A percentile compares a stretch with the other conserved stretches of the same genome.
phyloP scores from a whole-genome alignment of 1,140 invertebrate genomes.

The Teleopsis dalmanni region DNA sequence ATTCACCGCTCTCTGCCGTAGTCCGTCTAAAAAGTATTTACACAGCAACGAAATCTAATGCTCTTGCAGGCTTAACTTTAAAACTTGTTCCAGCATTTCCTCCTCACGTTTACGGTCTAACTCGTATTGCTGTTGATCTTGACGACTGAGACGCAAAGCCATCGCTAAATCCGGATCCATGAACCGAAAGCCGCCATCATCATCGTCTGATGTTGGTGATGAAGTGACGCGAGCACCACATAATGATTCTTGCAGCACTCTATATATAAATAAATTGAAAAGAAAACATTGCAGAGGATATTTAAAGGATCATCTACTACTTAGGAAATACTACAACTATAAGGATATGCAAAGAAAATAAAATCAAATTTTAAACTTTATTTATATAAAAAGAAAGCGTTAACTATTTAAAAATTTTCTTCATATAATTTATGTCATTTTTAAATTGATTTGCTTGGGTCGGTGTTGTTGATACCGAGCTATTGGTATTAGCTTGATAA shows the following conservation, averaged over 20 bases:
- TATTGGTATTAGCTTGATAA: too few species aligned
- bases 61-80: constrained; percentile 69
- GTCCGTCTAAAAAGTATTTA: too few species aligned
- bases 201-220: constrained; percentile 47
- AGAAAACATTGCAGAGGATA: constrained; percentile 6
- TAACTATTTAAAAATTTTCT: constrained; percentile 40
- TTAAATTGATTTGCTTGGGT: constrained; percentile 27
- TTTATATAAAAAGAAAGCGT: constrained; percentile 17
- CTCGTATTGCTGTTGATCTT: constrained; percentile 61
- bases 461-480: constrained; percentile 21
- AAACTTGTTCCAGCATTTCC: constrained; percentile 64
- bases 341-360: constrained; percentile 1
- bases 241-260: constrained; percentile 38
- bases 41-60: too few species aligned
- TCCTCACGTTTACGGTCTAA: constrained; percentile 61
- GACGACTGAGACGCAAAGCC: constrained; percentile 64
- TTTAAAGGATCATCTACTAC: neutral
- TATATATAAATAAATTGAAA: constrained; percentile 14
- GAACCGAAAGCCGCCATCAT: constrained; percentile 32
- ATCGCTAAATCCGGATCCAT: constrained; percentile 55
- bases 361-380: neutral
- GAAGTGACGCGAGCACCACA: constrained; percentile 45
- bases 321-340: neutral
- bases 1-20: too few species aligned
- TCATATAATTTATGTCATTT: constrained; percentile 36